phyloP scores from a whole-genome alignment of 1,140 invertebrate species.

The Neuroterus valhalla region DNA sequence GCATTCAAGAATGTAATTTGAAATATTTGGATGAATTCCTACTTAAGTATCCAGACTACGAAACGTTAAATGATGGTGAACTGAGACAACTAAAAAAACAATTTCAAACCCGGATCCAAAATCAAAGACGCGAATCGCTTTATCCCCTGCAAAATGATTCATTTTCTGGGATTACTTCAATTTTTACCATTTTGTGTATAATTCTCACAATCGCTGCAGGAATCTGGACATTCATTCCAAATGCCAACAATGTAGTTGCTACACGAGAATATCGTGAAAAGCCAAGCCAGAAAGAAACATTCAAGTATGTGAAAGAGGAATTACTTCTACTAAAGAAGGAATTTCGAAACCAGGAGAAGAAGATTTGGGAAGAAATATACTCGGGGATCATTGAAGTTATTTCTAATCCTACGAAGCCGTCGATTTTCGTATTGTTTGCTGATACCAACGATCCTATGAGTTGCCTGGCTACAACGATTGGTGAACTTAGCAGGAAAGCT shows the following conservation, averaged over 20 bases:
- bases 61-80: too few species aligned
- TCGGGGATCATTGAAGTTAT: slow-evolving; percentile 53
- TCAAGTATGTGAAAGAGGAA: not conserved
- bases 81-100: too few species aligned
- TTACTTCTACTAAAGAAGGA: not conserved
- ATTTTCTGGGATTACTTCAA: too few species aligned
- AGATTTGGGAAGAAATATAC: slow-evolving; percentile 59
- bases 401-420: slow-evolving; percentile 45
- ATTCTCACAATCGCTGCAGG: too few species aligned
- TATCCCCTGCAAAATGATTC: too few species aligned
- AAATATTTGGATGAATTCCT: too few species aligned
- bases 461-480: slow-evolving; percentile 61
- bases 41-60: too few species aligned
- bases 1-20: too few species aligned
- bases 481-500: slow-evolving; percentile 49
- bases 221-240: not conserved
- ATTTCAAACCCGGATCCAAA: too few species aligned
- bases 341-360: slow-evolving; percentile 46
- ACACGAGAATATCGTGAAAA: not conserved
- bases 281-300: not conserved
- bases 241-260: not conserved
- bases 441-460: slow-evolving; percentile 51
- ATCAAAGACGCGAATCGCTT: too few species aligned
- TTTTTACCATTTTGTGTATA: too few species aligned
- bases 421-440: slow-evolving; percentile 61